These are phyloP conservation scores for Phanerotoma sp. DNA, from an alignment of 2,888 invertebrate species.

Conservation along the genomic window DNA sequence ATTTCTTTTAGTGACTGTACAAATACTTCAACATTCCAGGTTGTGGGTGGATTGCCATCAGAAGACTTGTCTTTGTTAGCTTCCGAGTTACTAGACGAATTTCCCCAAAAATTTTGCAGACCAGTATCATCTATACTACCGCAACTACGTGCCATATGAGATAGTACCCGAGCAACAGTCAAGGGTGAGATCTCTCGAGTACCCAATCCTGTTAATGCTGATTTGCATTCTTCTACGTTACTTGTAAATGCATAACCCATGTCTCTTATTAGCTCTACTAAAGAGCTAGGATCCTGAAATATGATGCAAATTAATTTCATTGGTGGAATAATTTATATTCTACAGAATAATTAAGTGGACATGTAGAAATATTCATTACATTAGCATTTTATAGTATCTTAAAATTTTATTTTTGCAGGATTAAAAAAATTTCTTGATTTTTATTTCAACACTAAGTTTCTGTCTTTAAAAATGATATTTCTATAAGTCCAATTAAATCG, in stretches of 20 bases:
- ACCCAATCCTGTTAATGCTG: slow-evolving; percentile 78
- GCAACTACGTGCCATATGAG: slow-evolving; percentile 85
- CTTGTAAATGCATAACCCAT: slow-evolving; percentile 88
- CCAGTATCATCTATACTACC: slow-evolving; percentile 69
- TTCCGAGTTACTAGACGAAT: slow-evolving; percentile 63
- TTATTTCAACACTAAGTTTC: too few species aligned
- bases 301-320: too few species aligned
- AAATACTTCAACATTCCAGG: slow-evolving; percentile 95
- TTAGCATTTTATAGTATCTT: too few species aligned
- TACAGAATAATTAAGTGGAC: too few species aligned
- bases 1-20: slow-evolving; percentile 89
- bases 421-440: too few species aligned
- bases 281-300: slow-evolving; percentile 68
- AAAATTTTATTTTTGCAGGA: too few species aligned
- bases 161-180: slow-evolving; percentile 81
- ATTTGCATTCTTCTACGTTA: slow-evolving; percentile 84
- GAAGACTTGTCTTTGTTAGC: slow-evolving; percentile 52
- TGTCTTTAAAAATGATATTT: neutral
- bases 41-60: slow-evolving; percentile 56
- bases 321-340: too few species aligned
- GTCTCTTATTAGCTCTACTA: slow-evolving; percentile 89
- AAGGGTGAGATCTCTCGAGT: slow-evolving; percentile 80
- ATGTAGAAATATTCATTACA: too few species aligned
- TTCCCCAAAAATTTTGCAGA: slow-evolving; percentile 61
- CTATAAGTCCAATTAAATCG: neutral